A percentile compares a stretch with the other conserved stretches of the same genome.
phyloP scores from a whole-genome alignment of 2,888 invertebrate species.

The Tholera decimalis region DNA sequence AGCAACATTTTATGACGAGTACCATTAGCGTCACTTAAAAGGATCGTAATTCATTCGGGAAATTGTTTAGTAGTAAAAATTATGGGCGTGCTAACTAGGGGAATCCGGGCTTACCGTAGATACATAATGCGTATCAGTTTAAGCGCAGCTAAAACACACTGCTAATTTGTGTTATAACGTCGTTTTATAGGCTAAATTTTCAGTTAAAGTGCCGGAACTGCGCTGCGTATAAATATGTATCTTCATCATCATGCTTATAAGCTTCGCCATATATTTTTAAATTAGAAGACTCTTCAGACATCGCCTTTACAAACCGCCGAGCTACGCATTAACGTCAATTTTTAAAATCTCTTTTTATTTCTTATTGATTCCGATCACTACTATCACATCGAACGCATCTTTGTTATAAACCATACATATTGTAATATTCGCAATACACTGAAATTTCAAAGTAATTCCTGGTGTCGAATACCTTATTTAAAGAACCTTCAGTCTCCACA shows the following conservation, averaged over 20 bases:
- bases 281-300: not conserved
- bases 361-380: too few relatives aligned
- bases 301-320: not conserved
- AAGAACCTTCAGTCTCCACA: too few relatives aligned
- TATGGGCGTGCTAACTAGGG: constrained; percentile 40
- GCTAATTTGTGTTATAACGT: constrained; percentile 42
- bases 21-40: constrained; percentile 64
- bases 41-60: constrained; percentile 60
- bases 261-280: too few relatives aligned
- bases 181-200: constrained; percentile 32
- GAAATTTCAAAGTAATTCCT: too few relatives aligned
- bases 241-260: not conserved
- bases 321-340: too few relatives aligned
- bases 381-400: too few relatives aligned
- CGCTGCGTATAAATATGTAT: constrained; percentile 9
- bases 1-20: constrained; percentile 62
- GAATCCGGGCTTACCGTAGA: constrained; percentile 43
- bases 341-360: too few relatives aligned
- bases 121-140: constrained; percentile 35
- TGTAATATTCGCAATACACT: too few relatives aligned
- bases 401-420: too few relatives aligned
- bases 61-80: constrained; percentile 61
- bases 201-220: constrained; percentile 15
- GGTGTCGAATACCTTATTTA: too few relatives aligned
- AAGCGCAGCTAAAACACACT: constrained; percentile 31